phyloP scores from a whole-genome alignment of 1,140 invertebrate species.

The Hyles vespertilio region DNA sequence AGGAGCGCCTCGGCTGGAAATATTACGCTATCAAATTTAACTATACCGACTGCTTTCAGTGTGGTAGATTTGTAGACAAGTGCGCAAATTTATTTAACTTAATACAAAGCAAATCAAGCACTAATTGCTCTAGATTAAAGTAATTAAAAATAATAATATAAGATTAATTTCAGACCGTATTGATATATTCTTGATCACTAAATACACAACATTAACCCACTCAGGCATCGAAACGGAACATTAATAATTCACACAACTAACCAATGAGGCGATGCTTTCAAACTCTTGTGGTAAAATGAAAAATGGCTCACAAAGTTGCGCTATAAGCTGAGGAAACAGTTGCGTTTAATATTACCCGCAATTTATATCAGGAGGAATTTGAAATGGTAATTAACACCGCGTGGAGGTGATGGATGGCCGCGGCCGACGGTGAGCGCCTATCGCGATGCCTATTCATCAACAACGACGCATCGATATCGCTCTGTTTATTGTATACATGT shows the following conservation, averaged over 20 bases:
- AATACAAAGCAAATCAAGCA: too few relatives aligned
- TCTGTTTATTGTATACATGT: slow-evolving; percentile 29
- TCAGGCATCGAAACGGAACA: too few relatives aligned
- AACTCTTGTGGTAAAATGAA: not conserved
- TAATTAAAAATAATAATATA: too few relatives aligned
- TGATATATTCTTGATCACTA: too few relatives aligned
- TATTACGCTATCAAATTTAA: too few relatives aligned
- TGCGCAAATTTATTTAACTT: too few relatives aligned
- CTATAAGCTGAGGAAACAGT: slow-evolving; percentile 29
- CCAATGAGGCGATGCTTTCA: not conserved
- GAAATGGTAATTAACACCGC: slow-evolving; percentile 60
- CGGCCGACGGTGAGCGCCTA: slow-evolving; percentile 9
- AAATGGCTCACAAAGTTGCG: slow-evolving; percentile 7
- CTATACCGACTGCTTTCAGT: too few relatives aligned
- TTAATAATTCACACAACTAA: slow-evolving; percentile 8
- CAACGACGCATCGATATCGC: slow-evolving; percentile 34
- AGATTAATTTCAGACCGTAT: too few relatives aligned
- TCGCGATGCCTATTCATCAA: slow-evolving; percentile 43
- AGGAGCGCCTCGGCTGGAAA: too few relatives aligned
- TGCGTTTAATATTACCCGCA: slow-evolving; percentile 42
- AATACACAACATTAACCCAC: too few relatives aligned
- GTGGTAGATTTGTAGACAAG: too few relatives aligned
- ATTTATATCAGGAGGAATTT: slow-evolving; percentile 55
- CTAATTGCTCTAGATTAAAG: too few relatives aligned
- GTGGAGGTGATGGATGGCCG: slow-evolving; percentile 47